Percentiles rank a stretch among this genome's conserved stretches.
phyloP scores from a whole-genome alignment of 2,113 vertebrate genomes.

The Phaethornis superciliosus region DNA sequence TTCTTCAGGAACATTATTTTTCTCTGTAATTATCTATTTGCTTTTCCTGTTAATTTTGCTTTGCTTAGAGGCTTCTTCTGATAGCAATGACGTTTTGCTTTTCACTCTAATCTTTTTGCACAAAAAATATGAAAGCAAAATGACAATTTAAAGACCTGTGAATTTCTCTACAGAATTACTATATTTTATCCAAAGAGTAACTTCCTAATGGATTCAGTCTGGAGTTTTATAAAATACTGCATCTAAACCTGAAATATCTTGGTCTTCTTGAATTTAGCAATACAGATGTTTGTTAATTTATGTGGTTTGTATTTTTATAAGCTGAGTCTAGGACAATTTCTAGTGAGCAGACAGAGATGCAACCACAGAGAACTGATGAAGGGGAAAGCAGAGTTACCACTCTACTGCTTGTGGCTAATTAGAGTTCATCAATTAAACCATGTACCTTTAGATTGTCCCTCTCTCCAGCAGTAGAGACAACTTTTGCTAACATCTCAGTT shows the following conservation, averaged over 20 bases:
- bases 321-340: not conserved
- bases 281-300: not conserved
- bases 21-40: conserved; percentile 15
- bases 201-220: not conserved
- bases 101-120: not conserved
- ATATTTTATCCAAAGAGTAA: not conserved
- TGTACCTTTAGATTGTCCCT: not conserved
- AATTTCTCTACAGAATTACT: not conserved
- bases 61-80: conserved; percentile 24
- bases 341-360: not conserved
- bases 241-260: not conserved
- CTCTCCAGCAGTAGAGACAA: not conserved
- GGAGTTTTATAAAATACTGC: not conserved
- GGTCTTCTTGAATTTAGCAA: conserved; percentile 1
- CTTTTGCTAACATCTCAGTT: not conserved
- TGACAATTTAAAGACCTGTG: not conserved
- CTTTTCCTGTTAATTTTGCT: conserved; percentile 2
- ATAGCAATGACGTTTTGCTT: not conserved
- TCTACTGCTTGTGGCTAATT: not conserved
- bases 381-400: not conserved
- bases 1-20: conserved; percentile 37
- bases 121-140: not conserved
- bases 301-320: not conserved
- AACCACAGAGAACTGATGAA: not conserved
- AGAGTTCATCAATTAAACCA: not conserved